Evolutionary conservation across 2,888 invertebrate genomes (phyloP).

Genomic region (Troides aeacus): DNA sequence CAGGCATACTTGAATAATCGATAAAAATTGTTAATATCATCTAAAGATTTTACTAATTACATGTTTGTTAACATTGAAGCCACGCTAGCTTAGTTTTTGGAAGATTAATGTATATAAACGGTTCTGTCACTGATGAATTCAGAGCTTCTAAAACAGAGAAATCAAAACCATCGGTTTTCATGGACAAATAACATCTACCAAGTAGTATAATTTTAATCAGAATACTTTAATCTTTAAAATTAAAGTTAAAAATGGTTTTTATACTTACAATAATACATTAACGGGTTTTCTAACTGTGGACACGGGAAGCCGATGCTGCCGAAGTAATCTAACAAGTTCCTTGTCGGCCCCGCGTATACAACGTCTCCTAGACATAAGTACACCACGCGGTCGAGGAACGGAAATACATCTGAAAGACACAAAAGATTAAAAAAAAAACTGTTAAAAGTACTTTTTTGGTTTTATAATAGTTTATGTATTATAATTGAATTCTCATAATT

Average conservation of each 20-base stretch:
- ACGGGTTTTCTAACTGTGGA: slow-evolving; percentile 96
- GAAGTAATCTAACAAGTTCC: slow-evolving; percentile 96
- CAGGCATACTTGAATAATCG: slow-evolving; percentile 69
- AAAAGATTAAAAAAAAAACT: not conserved
- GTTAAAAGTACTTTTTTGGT: not conserved
- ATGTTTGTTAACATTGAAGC: too few relatives aligned
- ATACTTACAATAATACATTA: slow-evolving; percentile 98
- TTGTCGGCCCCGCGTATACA: slow-evolving; percentile 94
- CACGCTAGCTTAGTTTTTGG: not conserved
- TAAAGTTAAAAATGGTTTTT: not conserved
- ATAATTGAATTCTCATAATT: not conserved
- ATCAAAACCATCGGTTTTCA: too few relatives aligned
- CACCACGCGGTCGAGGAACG: slow-evolving; percentile 94
- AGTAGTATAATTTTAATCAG: too few relatives aligned
- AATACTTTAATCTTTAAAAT: too few relatives aligned
- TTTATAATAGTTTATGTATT: not conserved
- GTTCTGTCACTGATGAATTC: too few relatives aligned
- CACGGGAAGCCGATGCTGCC: slow-evolving; percentile 97
- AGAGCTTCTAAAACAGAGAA: too few relatives aligned
- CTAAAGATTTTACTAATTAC: too few relatives aligned
- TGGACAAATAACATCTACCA: too few relatives aligned
- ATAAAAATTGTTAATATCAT: not conserved
- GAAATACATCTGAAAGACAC: slow-evolving; percentile 89
- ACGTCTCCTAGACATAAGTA: slow-evolving; percentile 95
- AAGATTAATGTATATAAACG: not conserved